These are phyloP conservation scores for Globodera rostochiensis DNA, from an alignment of 1,140 invertebrate species.

Conservation along the genomic window DNA sequence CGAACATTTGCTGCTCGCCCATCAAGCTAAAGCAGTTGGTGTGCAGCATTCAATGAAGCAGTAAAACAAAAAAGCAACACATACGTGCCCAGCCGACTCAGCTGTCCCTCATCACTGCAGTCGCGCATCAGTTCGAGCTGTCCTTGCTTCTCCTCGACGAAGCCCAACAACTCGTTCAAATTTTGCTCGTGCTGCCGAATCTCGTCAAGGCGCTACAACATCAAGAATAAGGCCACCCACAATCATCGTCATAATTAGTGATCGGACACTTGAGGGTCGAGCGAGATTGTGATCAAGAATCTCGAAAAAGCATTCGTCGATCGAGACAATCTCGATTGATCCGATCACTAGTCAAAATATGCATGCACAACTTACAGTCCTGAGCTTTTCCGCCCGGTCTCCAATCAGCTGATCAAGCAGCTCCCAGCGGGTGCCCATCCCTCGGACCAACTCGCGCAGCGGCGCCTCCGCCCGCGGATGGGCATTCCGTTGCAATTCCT, in stretches of 20 bases:
- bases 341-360: background rate
- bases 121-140: constrained; percentile 41
- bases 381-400: constrained; percentile 41
- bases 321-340: background rate
- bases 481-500: constrained; percentile 29
- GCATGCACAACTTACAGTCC: background rate
- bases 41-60: no score
- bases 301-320: no score
- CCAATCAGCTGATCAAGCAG: constrained; percentile 41
- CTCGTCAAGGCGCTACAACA: constrained; percentile 34
- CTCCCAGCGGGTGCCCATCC: constrained; percentile 39
- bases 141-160: constrained; percentile 35
- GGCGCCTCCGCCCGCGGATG: constrained; percentile 48
- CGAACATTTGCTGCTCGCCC: constrained; percentile 75
- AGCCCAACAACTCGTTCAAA: constrained; percentile 41
- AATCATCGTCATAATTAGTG: no score
- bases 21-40: constrained; percentile 45
- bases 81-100: constrained; percentile 59
- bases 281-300: no score
- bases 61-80: background rate
- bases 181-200: constrained; percentile 34
- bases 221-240: no score
- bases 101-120: constrained; percentile 68
- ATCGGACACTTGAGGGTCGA: no score
- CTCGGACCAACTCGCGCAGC: constrained; percentile 36